Conservation (phyloP, 1,140 invertebrate genomes). For the Orussus abietinus region DNA sequence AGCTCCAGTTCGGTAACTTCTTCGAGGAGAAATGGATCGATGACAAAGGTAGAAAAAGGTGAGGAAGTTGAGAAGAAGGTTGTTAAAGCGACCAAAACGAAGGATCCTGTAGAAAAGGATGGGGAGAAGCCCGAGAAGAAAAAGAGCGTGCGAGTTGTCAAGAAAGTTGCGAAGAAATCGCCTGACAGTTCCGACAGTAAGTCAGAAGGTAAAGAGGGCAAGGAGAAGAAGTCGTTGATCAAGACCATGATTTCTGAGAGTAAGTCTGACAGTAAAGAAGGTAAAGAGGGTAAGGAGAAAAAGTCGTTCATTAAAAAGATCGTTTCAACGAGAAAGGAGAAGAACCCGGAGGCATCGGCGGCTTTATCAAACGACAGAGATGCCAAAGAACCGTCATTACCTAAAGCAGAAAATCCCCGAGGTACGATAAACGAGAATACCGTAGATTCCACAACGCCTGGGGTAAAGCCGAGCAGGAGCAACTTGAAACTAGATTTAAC, state of each 20-base stretch:
- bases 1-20: slow-evolving; percentile 11
- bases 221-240: slow-evolving; percentile 23
- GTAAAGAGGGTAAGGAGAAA: no score
- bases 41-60: slow-evolving; percentile 21
- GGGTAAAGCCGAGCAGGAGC: slow-evolving; percentile 28
- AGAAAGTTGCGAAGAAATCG: slow-evolving; percentile 42
- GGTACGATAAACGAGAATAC: no score
- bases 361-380: no score
- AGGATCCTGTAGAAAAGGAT: slow-evolving; percentile 30
- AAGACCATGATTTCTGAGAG: no score
- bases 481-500: slow-evolving; percentile 67
- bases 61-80: slow-evolving; percentile 28
- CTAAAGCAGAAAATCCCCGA: no score
- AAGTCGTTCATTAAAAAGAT: no score
- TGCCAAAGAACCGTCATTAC: neutral
- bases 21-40: slow-evolving; percentile 21
- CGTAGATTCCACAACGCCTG: no score
- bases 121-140: slow-evolving; percentile 39
- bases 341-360: no score
- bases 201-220: slow-evolving; percentile 28
- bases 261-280: no score
- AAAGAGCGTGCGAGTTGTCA: slow-evolving; percentile 37
- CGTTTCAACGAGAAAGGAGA: slow-evolving; percentile 19
- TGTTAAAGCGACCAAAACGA: slow-evolving; percentile 27
- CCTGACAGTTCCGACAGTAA: slow-evolving; percentile 31